Evolutionary conservation across 92 coral and sea anemone genomes (phyloP), one percentile per base, ranked within the genome.

Genomic region (Palythoa grandiflora): DNA sequence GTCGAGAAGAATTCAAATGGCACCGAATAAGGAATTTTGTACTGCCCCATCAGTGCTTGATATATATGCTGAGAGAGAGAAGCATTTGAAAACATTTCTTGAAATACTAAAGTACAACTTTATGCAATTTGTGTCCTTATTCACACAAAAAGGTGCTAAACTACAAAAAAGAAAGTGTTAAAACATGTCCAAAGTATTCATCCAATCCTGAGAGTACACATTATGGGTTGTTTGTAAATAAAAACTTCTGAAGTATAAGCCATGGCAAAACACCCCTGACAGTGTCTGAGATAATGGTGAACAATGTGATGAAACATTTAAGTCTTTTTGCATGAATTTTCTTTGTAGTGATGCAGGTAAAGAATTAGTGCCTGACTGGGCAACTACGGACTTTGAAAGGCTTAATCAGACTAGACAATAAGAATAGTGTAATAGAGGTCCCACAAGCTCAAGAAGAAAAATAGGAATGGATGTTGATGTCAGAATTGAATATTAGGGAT

Each of bases 311-410:
- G 85, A 78, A 19, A 55, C 90, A 48, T 87, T 77, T 38, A 87
- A 40, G 55, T 28, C 85, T 63, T 87, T 50, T 75, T 78, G 85
- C 78, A 87, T 44, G 55, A 28, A 87, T 13, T 87, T 77, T 20
- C 80, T 78, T 83, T 78, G 38, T 63, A 61, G 72, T 77, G 78
- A 77, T 12, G 20, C 37, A 20, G 44, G 53, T 15, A 78, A 87
- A 60, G 38, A 87, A 68, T 66, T 68, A 47, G 90, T 78, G 39
- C 90, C 90, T 16, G 40, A 78, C 52, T 87, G 85, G 78, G 85
- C 78, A 87, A 78, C 70, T 78, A 83, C 35, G 36, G 40, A 17
- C 84, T 1, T 53, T 79, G 14, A 54, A 79, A 35, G 40, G 39
- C 6, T 52, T 8, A 0, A 5, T 79, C 20, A 36, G 19, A 16